These are phyloP conservation scores for Myotis lucifugus DNA, from an alignment of 2,113 vertebrate genomes.

Conservation along the genomic window DNA sequence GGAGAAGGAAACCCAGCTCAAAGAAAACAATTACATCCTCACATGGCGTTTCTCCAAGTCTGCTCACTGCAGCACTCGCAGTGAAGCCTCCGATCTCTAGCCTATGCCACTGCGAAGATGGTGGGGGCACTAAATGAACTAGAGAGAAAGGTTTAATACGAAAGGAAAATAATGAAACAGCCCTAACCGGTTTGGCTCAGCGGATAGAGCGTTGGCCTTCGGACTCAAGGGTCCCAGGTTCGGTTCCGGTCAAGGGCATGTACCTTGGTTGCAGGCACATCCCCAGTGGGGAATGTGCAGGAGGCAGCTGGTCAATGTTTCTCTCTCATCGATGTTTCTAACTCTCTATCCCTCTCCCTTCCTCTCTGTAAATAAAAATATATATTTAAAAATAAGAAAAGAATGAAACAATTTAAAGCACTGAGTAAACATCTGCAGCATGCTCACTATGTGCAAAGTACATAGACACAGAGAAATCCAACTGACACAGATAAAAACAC, in stretches of 20 bases:
- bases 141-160: background rate
- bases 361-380: no score
- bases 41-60: background rate
- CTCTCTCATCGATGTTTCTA: no score
- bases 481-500: rapidly evolving
- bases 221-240: no score
- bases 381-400: no score
- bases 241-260: no score
- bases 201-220: no score
- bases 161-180: background rate
- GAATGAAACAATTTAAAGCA: background rate
- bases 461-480: background rate
- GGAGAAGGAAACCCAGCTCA: background rate
- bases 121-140: background rate
- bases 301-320: no score
- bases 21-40: no score
- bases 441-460: background rate
- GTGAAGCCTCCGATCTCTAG: background rate
- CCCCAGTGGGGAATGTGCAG: no score
- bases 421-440: rapidly evolving
- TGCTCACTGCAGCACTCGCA: background rate
- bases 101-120: background rate
- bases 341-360: no score
- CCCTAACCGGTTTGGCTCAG: no score
- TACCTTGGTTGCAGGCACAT: no score